Evolutionary conservation across 2,888 invertebrate species (phyloP).

Genomic region (Melitaea athalia): DNA sequence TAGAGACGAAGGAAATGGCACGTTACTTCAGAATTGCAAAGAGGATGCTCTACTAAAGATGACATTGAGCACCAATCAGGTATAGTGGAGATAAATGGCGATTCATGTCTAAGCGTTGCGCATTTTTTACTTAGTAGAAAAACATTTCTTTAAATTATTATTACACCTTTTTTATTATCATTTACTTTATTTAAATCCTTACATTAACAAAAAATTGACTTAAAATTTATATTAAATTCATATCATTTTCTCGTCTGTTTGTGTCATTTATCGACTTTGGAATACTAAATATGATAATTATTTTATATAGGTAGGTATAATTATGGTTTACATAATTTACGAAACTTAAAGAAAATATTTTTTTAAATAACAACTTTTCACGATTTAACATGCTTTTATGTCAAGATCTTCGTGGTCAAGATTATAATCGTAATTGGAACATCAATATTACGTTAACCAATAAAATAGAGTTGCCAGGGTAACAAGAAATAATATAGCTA

Average conservation of each 20-base stretch:
- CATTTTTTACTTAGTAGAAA: constrained; percentile 43
- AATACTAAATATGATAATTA: too few species aligned
- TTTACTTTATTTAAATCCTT: not conserved
- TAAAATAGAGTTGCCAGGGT: constrained; percentile 38
- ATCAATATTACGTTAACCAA: not conserved
- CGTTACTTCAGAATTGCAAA: constrained; percentile 74
- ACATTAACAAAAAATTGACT: too few species aligned
- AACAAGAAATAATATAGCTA: constrained; percentile 33
- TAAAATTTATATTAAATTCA: too few species aligned
- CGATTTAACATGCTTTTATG: not conserved
- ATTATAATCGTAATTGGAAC: constrained; percentile 10
- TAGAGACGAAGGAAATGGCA: constrained; percentile 63
- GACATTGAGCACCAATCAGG: constrained; percentile 78
- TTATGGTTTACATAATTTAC: too few species aligned
- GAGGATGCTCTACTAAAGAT: constrained; percentile 68
- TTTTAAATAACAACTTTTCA: not conserved
- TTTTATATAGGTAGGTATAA: too few species aligned
- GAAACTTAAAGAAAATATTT: too few species aligned
- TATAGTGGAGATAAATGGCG: constrained; percentile 49
- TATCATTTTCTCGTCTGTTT: too few species aligned
- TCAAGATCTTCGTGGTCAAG: too few species aligned
- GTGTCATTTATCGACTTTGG: too few species aligned
- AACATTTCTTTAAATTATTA: not conserved
- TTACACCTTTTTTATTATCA: not conserved
- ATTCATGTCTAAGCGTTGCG: constrained; percentile 46